These are phyloP conservation scores for Cenopis cana DNA, from an alignment of 2,888 invertebrate species.

Conservation along the genomic window DNA sequence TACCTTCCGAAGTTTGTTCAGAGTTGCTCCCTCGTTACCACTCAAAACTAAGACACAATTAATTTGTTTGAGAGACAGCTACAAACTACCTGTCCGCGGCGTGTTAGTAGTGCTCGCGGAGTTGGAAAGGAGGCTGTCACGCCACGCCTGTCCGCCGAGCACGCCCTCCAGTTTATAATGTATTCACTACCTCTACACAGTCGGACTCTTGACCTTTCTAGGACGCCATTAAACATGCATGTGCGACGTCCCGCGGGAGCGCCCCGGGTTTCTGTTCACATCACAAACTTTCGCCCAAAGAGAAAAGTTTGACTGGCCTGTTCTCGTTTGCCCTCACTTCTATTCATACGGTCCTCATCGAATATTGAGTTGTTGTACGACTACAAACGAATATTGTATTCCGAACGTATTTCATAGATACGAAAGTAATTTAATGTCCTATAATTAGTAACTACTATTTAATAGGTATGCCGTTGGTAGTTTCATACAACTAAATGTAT, in stretches of 20 bases:
- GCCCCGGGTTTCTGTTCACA: slow-evolving; percentile 73
- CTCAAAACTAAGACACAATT: slow-evolving; percentile 80
- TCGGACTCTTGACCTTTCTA: slow-evolving; percentile 81
- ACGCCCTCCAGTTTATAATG: slow-evolving; percentile 73
- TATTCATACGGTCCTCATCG: slow-evolving; percentile 56
- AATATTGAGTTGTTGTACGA: slow-evolving; percentile 57
- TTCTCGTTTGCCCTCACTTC: slow-evolving; percentile 72
- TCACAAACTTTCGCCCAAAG: slow-evolving; percentile 77
- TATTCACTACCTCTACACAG: slow-evolving; percentile 76
- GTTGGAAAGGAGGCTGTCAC: slow-evolving; percentile 75
- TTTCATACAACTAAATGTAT: background rate
- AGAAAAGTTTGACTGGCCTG: slow-evolving; percentile 76
- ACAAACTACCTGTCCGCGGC: slow-evolving; percentile 79
- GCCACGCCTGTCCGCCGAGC: slow-evolving; percentile 60
- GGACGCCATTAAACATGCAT: slow-evolving; percentile 83
- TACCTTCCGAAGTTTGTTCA: slow-evolving; percentile 75
- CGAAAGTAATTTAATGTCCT: background rate
- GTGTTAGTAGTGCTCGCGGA: slow-evolving; percentile 61
- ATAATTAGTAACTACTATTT: background rate
- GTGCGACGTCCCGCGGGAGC: slow-evolving; percentile 72
- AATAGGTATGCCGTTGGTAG: background rate
- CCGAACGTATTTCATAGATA: background rate
- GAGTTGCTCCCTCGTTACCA: slow-evolving; percentile 72
- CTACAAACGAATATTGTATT: slow-evolving; percentile 48
- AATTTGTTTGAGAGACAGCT: slow-evolving; percentile 82